Conservation (phyloP, 2,888 invertebrate genomes). For the Steromphala cineraria region DNA sequence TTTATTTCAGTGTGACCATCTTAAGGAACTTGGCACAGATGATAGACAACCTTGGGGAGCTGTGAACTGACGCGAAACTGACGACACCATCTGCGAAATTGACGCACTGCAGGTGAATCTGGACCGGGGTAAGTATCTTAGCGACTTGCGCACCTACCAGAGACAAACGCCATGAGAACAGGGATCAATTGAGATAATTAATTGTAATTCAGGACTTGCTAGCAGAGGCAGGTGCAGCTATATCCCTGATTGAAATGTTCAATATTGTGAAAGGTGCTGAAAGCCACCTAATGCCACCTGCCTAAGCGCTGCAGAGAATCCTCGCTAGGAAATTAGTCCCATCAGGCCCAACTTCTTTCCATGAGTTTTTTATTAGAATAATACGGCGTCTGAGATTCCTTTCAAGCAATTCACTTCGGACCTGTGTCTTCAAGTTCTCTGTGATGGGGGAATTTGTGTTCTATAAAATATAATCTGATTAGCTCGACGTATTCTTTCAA, state of each 20-base stretch:
- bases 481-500: too few species aligned
- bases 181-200: constrained; percentile 1
- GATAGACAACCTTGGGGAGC: too few species aligned
- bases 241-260: constrained; percentile 8
- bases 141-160: neutral
- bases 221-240: neutral
- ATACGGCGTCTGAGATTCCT: neutral
- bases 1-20: too few species aligned
- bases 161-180: neutral
- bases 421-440: neutral
- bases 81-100: too few species aligned
- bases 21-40: too few species aligned
- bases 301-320: neutral
- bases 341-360: neutral
- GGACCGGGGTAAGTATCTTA: neutral
- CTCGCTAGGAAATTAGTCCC: neutral
- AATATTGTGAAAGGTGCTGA: neutral
- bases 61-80: too few species aligned
- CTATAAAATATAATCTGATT: neutral
- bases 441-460: neutral
- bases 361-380: neutral
- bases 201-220: neutral
- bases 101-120: neutral
- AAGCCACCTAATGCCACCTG: neutral
- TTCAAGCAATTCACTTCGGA: neutral